These are phyloP conservation scores for Asarcornis scutulata DNA, from an alignment of 2,113 vertebrate species.

Conservation along the genomic window DNA sequence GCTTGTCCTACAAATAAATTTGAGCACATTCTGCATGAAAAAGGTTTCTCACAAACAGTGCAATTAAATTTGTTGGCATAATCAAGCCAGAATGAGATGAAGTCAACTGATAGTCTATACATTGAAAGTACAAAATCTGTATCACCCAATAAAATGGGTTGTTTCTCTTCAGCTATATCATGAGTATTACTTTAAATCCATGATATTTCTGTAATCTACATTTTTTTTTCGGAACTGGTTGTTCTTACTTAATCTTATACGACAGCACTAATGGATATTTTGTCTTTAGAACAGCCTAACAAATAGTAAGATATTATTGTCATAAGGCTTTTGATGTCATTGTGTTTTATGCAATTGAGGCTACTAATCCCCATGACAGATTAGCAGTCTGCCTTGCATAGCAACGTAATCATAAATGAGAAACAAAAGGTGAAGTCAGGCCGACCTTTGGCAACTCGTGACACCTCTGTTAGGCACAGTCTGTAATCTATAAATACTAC, in stretches of 20 bases:
- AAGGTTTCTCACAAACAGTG: not conserved
- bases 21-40: fast-evolving
- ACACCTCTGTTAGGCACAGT: not conserved
- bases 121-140: not conserved
- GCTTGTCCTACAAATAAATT: not conserved
- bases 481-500: not conserved
- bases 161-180: not conserved
- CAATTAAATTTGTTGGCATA: not conserved
- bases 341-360: not conserved
- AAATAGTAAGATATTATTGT: not conserved
- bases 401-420: not conserved
- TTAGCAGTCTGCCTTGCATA: not conserved
- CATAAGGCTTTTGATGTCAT: not conserved
- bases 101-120: not conserved
- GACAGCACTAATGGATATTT: not conserved
- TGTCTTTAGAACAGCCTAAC: not conserved
- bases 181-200: not conserved
- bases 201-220: not conserved
- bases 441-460: not conserved
- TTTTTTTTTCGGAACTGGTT: not conserved
- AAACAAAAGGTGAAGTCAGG: not conserved
- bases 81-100: not conserved
- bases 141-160: not conserved
- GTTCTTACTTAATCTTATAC: not conserved
- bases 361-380: not conserved